A percentile compares a stretch with the other conserved stretches of the same genome.
phyloP scores from a whole-genome alignment of 53 echinoderm and acorn worm genomes.

The Echinometra lucunter region DNA sequence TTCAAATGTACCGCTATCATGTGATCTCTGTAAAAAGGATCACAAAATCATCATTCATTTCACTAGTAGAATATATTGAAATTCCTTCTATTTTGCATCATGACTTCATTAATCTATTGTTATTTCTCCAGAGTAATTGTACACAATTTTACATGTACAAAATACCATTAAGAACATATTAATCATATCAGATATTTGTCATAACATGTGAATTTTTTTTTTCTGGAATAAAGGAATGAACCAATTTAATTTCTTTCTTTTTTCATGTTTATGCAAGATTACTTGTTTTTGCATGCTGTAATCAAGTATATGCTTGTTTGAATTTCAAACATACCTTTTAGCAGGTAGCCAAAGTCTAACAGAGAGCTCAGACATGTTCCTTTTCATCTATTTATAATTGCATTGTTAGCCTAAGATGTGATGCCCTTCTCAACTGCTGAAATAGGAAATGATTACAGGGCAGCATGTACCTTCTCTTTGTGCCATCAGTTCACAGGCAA shows the following conservation, averaged over 20 bases:
- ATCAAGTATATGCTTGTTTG: slow-evolving; percentile 10
- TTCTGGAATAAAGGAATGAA: not conserved
- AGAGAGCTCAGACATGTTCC: not conserved
- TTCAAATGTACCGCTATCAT: not conserved
- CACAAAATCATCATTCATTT: not conserved
- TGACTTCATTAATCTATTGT: not conserved
- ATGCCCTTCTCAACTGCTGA: not conserved
- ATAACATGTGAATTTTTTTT: not conserved
- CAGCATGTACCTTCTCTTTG: not conserved
- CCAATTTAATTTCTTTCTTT: slow-evolving; percentile 1
- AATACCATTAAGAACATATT: not conserved
- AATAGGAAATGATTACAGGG: not conserved
- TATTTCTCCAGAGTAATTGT: not conserved
- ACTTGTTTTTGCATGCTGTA: slow-evolving; percentile 5
- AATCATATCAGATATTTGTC: not conserved
- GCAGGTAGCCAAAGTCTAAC: not conserved
- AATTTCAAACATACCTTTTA: not conserved
- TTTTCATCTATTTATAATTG: not conserved
- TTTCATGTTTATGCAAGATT: slow-evolving; percentile 17
- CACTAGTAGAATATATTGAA: not conserved
- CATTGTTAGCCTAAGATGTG: not conserved
- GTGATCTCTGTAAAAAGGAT: not conserved
- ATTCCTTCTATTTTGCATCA: not conserved
- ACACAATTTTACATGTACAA: not conserved
- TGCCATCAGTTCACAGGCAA: not conserved